Conservation (phyloP, 2,113 vertebrate species). For the Emydura subglobosa region DNA sequence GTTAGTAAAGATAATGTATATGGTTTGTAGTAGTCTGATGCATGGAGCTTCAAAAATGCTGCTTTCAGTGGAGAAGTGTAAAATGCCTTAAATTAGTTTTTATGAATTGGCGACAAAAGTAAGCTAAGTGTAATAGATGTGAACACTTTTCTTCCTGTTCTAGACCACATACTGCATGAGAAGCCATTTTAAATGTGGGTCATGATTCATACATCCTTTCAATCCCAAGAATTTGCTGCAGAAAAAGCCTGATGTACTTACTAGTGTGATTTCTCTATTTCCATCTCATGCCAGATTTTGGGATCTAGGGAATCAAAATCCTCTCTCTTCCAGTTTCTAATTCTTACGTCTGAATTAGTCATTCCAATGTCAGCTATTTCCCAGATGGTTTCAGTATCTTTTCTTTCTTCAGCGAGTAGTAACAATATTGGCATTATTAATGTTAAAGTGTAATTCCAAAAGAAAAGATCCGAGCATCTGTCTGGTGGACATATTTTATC, state of each 20-base stretch:
- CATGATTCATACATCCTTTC: background rate
- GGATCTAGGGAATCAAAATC: background rate
- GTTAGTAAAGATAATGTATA: background rate
- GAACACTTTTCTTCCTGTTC: background rate
- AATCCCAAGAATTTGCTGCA: background rate
- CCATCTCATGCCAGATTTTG: background rate
- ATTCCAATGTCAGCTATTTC: background rate
- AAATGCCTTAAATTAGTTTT: background rate
- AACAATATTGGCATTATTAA: background rate
- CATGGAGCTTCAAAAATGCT: constrained; percentile 1
- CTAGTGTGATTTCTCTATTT: background rate
- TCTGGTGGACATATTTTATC: background rate
- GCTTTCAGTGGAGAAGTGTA: background rate
- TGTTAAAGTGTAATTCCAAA: background rate
- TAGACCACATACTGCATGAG: background rate
- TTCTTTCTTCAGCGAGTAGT: background rate
- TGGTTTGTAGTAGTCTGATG: background rate
- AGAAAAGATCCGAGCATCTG: background rate
- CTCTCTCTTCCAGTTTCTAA: background rate
- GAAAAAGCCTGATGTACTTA: background rate
- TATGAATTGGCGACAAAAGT: background rate
- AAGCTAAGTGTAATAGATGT: background rate
- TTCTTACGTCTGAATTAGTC: background rate
- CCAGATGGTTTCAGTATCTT: background rate
- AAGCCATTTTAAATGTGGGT: background rate